Percentiles rank a stretch among this genome's conserved stretches.
phyloP scores from a whole-genome alignment of 1,140 invertebrate species.

The Hyposmocoma kahamanoa region DNA sequence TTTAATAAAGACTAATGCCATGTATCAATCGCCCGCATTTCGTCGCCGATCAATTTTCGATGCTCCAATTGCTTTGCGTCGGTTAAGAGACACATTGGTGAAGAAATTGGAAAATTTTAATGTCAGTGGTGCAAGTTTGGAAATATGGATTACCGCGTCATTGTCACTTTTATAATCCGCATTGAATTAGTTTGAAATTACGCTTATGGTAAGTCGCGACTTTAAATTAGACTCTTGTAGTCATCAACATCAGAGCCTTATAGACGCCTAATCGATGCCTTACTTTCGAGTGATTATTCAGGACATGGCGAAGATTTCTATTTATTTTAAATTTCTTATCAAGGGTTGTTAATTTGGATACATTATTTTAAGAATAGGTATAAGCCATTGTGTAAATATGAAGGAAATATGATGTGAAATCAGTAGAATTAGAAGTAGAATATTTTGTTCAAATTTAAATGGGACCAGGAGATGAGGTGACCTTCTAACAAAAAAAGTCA shows the following conservation, averaged over 20 bases:
- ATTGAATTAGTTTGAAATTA: background rate
- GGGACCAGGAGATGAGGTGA: no score
- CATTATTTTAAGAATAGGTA: no score
- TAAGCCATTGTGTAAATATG: no score
- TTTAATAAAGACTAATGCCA: conserved; percentile 41
- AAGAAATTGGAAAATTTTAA: background rate
- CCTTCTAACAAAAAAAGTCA: no score
- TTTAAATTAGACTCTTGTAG: background rate
- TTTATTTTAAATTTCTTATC: no score
- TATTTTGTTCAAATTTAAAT: no score
- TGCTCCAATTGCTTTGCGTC: conserved; percentile 46
- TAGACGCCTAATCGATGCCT: background rate
- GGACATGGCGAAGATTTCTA: no score
- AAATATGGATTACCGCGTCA: conserved; percentile 17
- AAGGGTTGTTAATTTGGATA: no score
- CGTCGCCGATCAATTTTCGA: conserved; percentile 41
- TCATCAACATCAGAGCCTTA: background rate
- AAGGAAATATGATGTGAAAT: no score
- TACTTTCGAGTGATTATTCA: no score
- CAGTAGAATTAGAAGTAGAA: no score
- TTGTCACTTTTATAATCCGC: background rate
- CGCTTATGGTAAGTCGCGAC: background rate
- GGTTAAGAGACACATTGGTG: conserved; percentile 24
- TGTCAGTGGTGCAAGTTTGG: no score
- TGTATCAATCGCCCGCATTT: conserved; percentile 53